phyloP scores from a whole-genome alignment of 2,797 vertebrate species.

The Acestrorhynchus altus region DNA sequence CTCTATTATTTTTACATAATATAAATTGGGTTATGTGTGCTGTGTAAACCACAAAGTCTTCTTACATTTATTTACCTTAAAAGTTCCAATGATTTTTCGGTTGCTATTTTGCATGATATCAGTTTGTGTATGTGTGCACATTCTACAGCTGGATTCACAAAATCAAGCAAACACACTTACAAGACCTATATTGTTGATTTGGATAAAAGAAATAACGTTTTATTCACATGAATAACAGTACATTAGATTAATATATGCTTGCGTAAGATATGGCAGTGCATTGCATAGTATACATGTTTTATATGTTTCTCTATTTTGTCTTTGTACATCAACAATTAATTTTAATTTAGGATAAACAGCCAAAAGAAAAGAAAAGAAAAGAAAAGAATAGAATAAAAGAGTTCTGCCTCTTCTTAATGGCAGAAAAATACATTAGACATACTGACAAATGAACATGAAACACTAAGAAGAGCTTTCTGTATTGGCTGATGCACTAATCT shows the following conservation, averaged over 20 bases:
- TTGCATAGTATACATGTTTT: slow-evolving; percentile 63
- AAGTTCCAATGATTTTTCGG: too few relatives aligned
- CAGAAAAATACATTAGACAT: slow-evolving; percentile 67
- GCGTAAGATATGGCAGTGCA: slow-evolving; percentile 50
- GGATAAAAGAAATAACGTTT: slow-evolving; percentile 61
- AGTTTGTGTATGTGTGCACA: not conserved
- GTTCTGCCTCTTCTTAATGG: slow-evolving; percentile 61
- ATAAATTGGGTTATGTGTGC: too few relatives aligned
- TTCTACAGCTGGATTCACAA: not conserved
- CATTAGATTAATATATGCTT: slow-evolving; percentile 48
- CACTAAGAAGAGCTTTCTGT: slow-evolving; percentile 45
- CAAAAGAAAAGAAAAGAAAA: slow-evolving; percentile 48
- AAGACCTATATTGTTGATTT: slow-evolving; percentile 38
- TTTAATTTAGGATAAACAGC: slow-evolving; percentile 66
- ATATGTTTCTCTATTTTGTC: slow-evolving; percentile 66
- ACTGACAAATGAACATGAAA: slow-evolving; percentile 55
- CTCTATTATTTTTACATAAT: too few relatives aligned
- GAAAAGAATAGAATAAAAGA: slow-evolving; percentile 59
- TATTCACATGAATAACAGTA: slow-evolving; percentile 81
- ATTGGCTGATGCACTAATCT: slow-evolving; percentile 62
- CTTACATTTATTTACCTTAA: too few relatives aligned
- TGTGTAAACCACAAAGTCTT: too few relatives aligned
- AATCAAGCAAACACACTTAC: not conserved
- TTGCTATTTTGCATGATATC: too few relatives aligned
- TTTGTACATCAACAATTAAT: slow-evolving; percentile 75